Evolutionary conservation across 35 echinoderm and acorn worm species (phyloP), one percentile per base, ranked within the genome.

Genomic region (Lytechinus pictus): DNA sequence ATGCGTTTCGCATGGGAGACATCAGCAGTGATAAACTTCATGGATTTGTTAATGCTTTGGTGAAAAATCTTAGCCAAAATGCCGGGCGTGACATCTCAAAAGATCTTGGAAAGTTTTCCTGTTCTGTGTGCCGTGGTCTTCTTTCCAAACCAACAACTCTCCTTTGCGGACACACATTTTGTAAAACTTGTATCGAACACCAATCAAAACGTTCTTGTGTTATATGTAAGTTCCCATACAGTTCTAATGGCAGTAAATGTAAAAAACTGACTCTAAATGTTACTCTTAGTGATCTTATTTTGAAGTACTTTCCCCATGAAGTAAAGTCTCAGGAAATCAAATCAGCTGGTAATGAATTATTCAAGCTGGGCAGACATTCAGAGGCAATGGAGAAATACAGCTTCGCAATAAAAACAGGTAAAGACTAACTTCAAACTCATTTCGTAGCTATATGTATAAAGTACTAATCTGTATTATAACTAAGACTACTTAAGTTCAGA

Each of bases 121-220:
- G 92, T 12, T 3, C 54, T 55, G 53, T 93, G n/a, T 93, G 92
- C 28, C 55, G 92, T 11, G 92, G 92, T 57, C 92, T 93, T 24
- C 24, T 93, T 57, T 93, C 92, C 52, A 93, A 93, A 54, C 92
- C 92, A 54, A 55, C 54, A n/a, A 93, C 92, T 27, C 54, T 93
- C 7, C 55, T 54, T 57, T 93, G 92, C 57, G 92, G 92, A 93
- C 92, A 93, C 53, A 55, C 92, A 93, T 93, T 93, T 93, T 93
- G 92, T 57, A 93, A 93, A 57, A 55, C 14, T 57, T 93, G 92
- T 57, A 9, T 93, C 0, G 92, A 93, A 27, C 92, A 93, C 24
- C 92, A 93, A 57, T 93, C 92, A 57, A 93, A 93, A 93, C 92
- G 92, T 54, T 55, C 53, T 55, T 93, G 92, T 57, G 53, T 53